Base-by-base conservation (phyloP, 1,140 invertebrate genomes). In the Bombus terrestris region DNA sequence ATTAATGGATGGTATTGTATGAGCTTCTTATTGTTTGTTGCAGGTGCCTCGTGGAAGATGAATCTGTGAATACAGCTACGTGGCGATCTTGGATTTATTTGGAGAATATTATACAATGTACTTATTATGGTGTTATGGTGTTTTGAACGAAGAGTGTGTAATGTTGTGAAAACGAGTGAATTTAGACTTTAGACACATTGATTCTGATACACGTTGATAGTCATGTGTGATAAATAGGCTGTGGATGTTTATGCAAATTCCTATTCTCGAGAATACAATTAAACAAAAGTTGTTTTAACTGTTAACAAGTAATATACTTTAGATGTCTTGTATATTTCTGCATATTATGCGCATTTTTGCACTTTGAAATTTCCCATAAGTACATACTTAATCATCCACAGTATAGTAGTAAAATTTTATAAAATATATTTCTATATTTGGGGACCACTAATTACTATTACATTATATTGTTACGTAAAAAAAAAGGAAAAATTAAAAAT, bases 1-100 rank as follows among this genome's bases (percentile, higher is more conserved):
- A 12, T 66, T 22, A 68, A 35, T 15, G 8, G n/a, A 59, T 41
- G 72, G 43, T 41, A 82, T 87, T n/a, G 8, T 73, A 41, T 9
- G 3, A 35, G 35, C 18, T 2, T 39, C 41, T 62, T 13, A 2
- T 69, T 53, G 37, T 82, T 62, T 83, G 81, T 86, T 86, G 3
- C 85, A 86, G 85, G 22, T 28, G 10, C 25, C 66, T 18, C 5
- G 8, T 28, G 13, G 28, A 79, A 15, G 13, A 18, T 37, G 5
- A n/a, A 41, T 28, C 53, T n/a, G 25, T 3, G 15, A 3, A 41
- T 62, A 10, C 3, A 10, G 28, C 57, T 32, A 22, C 35, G n/a
- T 18, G 53, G 25, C 5, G n/a, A 32, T n/a, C 22, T 35, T 37
- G 43, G 32, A 57, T 25, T 68, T 68, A 9, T 25, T 37, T 68